Conservation (phyloP, 2,113 vertebrate species). For the Prochilodus magdalenae region DNA sequence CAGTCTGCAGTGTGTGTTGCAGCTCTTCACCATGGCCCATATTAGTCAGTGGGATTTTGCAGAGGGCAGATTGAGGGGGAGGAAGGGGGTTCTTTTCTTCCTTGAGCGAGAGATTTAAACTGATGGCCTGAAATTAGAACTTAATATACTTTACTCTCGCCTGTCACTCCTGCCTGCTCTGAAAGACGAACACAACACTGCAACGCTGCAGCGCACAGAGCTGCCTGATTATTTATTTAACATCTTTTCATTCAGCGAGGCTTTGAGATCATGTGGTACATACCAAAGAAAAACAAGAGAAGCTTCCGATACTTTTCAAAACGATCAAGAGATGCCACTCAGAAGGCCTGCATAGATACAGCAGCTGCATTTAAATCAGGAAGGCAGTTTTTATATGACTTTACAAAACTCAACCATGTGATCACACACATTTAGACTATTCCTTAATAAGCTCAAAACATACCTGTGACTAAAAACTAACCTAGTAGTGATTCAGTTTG, state of each 20-base stretch:
- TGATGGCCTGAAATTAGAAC: slow-evolving; percentile 46
- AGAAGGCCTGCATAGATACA: not conserved
- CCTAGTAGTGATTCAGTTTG: too few species aligned
- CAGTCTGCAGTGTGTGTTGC: not conserved
- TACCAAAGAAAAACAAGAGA: not conserved
- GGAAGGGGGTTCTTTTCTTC: not conserved
- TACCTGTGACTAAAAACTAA: too few species aligned
- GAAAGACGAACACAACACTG: not conserved
- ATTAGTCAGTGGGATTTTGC: slow-evolving; percentile 24
- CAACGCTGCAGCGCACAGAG: not conserved
- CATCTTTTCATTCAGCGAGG: slow-evolving; percentile 8
- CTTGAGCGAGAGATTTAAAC: slow-evolving; percentile 41
- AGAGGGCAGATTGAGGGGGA: slow-evolving; percentile 7
- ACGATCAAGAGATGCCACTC: not conserved
- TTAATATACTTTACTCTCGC: slow-evolving; percentile 17
- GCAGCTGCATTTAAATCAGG: not conserved
- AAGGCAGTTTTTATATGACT: not conserved
- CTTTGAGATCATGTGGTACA: not conserved
- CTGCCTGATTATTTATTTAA: slow-evolving; percentile 29
- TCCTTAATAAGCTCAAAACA: too few species aligned
- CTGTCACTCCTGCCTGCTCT: slow-evolving; percentile 25
- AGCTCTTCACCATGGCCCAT: slow-evolving; percentile 20
- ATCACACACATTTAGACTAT: too few species aligned
- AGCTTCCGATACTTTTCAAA: not conserved
- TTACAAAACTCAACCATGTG: not conserved